Base-by-base conservation (phyloP, 2,797 vertebrate genomes). In the Typhlichthys subterraneus region DNA sequence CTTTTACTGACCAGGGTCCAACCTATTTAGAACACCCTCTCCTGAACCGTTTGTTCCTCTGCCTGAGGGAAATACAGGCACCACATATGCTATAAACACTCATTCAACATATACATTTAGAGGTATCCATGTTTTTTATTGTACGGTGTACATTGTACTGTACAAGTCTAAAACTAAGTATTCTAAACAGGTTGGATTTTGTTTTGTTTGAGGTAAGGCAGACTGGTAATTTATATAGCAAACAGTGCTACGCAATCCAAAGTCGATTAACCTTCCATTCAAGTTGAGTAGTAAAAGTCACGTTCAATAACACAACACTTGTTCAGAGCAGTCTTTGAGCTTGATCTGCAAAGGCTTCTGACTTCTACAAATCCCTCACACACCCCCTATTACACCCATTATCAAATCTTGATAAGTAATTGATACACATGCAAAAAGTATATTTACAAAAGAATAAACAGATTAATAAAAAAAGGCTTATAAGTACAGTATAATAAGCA, bases 321-420 rank as follows among this genome's bases (percentile, higher is more conserved):
- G 76, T 65, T 81, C 72, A 78, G 75, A 85, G 71, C 69, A 59
- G 79, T 80, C 83, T 81, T 85, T 2, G 69, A 80, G 75, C 79
- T 87, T 87, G 84, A 85, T 89, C 88, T 64, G 64, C 80, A 83
- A 88, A 85, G 72, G 79, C 81, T 69, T 72, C 86, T 82, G 65
- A 70, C 50, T 65, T 70, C 70, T 80, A 78, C 55, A 74, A 69
- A 78, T 53, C 45, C 47, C 69, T 74, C 75, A 82, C 79, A 68
- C 57, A 69, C 84, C 17, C 80, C 85, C 76, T 23, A 70, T 56
- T 38, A 84, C 72, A 81, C 77, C 67, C 66, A 63, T 38, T 14
- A 61, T 61, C 63, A 57, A 57, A 73, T 69, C 75, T 61, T 52
- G 17, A 73, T 56, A 80, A 58, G 65, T 76, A 79, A 70, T 29